Conservation (phyloP, 1,140 invertebrate genomes). For the Trachymyrmex septentrionalis region DNA sequence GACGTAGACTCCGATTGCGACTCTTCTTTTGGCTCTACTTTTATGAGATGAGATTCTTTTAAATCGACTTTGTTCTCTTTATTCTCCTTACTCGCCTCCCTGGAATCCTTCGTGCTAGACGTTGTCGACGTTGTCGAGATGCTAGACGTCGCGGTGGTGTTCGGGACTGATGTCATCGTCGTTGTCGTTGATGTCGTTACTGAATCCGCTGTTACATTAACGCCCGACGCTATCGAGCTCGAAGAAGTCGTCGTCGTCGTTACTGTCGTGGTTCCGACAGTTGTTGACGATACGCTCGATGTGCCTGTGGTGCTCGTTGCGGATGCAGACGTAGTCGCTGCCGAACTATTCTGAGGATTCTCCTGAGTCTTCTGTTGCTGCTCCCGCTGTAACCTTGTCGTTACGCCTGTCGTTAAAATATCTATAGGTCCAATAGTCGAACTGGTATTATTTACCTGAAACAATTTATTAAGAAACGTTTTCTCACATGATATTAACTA, state of each 20-base stretch:
- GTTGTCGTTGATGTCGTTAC: constrained; percentile 74
- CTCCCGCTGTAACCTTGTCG: constrained; percentile 92
- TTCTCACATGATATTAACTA: background rate
- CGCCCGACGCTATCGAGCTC: constrained; percentile 73
- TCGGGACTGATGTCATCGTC: constrained; percentile 77
- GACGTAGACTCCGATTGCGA: constrained; percentile 74
- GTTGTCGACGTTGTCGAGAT: constrained; percentile 79
- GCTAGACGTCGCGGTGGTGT: constrained; percentile 80
- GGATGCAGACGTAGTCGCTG: constrained; percentile 77
- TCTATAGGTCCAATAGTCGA: constrained; percentile 87
- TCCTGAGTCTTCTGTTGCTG: constrained; percentile 90
- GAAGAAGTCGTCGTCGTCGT: constrained; percentile 77
- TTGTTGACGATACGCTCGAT: constrained; percentile 71
- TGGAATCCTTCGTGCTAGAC: constrained; percentile 81
- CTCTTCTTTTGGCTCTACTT: constrained; percentile 80
- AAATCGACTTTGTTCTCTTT: constrained; percentile 80
- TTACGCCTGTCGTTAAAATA: constrained; percentile 91
- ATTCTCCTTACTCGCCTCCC: constrained; percentile 83
- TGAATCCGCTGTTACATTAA: constrained; percentile 69
- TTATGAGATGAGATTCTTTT: constrained; percentile 78
- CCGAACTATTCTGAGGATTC: constrained; percentile 82
- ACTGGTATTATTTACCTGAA: constrained; percentile 85
- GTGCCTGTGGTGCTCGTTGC: constrained; percentile 76
- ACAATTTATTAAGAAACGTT: constrained; percentile 61
- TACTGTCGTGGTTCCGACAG: constrained; percentile 75